Percentiles rank a stretch among this genome's conserved stretches.
phyloP scores from a whole-genome alignment of 2,888 invertebrate genomes.

The Pheosia gnoma region DNA sequence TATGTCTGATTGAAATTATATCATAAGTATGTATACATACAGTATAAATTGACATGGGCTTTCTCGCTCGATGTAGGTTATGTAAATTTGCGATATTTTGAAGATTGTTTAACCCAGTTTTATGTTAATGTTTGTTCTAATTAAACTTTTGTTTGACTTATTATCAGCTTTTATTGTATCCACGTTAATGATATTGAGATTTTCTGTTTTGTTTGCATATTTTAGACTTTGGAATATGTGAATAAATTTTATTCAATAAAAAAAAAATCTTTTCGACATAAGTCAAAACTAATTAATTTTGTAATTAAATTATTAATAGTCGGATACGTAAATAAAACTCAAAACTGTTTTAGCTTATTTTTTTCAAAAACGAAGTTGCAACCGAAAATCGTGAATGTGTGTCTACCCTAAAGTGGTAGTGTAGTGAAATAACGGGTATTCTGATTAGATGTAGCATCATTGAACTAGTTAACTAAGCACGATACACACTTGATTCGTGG shows the following conservation, averaged over 20 bases:
- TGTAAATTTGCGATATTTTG: background rate
- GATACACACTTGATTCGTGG: background rate
- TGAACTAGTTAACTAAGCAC: conserved; percentile 21
- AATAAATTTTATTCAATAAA: too few relatives aligned
- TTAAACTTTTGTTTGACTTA: background rate
- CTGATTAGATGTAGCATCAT: conserved; percentile 31
- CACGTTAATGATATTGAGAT: background rate
- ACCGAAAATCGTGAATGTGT: conserved; percentile 22
- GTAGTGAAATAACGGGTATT: conserved; percentile 27
- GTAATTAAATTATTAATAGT: too few relatives aligned
- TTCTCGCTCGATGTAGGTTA: background rate
- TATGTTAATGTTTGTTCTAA: background rate
- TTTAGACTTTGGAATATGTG: too few relatives aligned
- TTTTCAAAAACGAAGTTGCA: too few relatives aligned
- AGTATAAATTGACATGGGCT: too few relatives aligned
- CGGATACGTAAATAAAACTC: too few relatives aligned
- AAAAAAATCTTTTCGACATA: too few relatives aligned
- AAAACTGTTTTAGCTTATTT: too few relatives aligned
- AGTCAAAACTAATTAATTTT: too few relatives aligned
- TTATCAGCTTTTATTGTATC: background rate
- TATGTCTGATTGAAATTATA: too few relatives aligned
- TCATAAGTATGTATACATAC: too few relatives aligned
- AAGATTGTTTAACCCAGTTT: background rate
- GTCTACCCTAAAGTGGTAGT: conserved; percentile 20
- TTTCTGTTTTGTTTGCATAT: too few relatives aligned